Evolutionary conservation across 1,140 invertebrate genomes (phyloP).

Genomic region (Cyrtorhinus lividipennis): DNA sequence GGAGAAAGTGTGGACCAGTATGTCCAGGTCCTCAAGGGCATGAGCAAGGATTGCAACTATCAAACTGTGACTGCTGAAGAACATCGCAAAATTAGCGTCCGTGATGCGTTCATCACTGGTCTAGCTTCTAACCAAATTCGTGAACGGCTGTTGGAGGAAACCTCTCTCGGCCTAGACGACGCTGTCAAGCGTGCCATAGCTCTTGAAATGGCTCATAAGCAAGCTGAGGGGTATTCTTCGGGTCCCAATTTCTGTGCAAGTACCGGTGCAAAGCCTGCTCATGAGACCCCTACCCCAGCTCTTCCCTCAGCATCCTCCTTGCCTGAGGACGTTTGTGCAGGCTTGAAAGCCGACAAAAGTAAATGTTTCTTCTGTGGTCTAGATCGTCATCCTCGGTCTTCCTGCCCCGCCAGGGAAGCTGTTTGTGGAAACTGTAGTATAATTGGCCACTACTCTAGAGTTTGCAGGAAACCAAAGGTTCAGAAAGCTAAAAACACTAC

Average conservation of each 20-base stretch:
- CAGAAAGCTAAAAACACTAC: neutral
- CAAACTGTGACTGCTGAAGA: neutral
- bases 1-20: neutral
- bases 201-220: neutral
- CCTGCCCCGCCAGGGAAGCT: neutral
- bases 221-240: neutral
- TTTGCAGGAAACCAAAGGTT: neutral
- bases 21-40: neutral
- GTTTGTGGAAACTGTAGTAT: neutral
- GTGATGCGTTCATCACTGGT: slow-evolving; percentile 13
- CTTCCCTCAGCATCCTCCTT: neutral
- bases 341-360: neutral
- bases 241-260: neutral
- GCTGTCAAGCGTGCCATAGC: neutral
- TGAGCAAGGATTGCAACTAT: slow-evolving; percentile 1
- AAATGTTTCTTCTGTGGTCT: neutral
- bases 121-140: slow-evolving; percentile 3
- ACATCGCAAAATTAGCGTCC: neutral
- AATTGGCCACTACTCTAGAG: neutral
- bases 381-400: neutral
- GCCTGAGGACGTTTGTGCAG: neutral
- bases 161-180: neutral
- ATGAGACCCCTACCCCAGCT: neutral
- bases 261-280: neutral
- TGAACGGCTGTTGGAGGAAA: slow-evolving; percentile 13